Percentiles rank a stretch among this genome's conserved stretches.
Conservation (phyloP, 2,797 vertebrate genomes). For the Prunella strophiata region DNA sequence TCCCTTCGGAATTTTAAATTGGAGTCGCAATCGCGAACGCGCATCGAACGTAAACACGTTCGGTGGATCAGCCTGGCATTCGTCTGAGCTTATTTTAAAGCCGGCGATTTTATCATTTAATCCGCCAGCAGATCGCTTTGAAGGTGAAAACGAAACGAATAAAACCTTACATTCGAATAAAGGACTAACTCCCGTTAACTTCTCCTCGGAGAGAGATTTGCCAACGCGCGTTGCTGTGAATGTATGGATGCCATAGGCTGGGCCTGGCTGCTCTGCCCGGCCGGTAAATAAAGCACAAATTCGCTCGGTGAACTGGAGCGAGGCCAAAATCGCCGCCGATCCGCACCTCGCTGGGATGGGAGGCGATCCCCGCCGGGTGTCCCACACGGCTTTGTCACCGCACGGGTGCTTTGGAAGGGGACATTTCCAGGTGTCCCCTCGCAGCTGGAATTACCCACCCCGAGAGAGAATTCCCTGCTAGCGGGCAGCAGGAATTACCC, state of each 20-base stretch:
- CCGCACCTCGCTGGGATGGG: neutral
- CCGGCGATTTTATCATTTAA: conserved; percentile 50
- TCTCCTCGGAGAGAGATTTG: neutral
- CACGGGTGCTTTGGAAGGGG: neutral
- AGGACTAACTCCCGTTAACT: neutral
- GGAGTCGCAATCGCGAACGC: neutral
- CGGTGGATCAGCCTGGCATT: conserved; percentile 24
- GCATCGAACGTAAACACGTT: neutral
- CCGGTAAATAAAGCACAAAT: neutral
- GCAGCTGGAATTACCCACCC: neutral
- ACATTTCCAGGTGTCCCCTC: fast-evolving
- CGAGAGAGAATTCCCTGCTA: neutral
- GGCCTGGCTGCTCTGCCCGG: neutral
- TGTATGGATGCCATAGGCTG: neutral
- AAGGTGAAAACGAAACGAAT: conserved; percentile 45
- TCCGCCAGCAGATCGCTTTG: conserved; percentile 12
- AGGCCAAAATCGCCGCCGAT: conserved; percentile 1
- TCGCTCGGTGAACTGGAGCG: neutral
- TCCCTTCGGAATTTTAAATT: neutral
- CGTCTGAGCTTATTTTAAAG: conserved; percentile 47
- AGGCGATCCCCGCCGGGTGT: neutral
- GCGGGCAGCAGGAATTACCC: neutral
- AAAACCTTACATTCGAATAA: neutral
- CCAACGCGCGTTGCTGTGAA: neutral
- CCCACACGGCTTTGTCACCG: neutral